Base-by-base conservation (phyloP, 1,140 invertebrate genomes). In the Eciton burchellii region DNA sequence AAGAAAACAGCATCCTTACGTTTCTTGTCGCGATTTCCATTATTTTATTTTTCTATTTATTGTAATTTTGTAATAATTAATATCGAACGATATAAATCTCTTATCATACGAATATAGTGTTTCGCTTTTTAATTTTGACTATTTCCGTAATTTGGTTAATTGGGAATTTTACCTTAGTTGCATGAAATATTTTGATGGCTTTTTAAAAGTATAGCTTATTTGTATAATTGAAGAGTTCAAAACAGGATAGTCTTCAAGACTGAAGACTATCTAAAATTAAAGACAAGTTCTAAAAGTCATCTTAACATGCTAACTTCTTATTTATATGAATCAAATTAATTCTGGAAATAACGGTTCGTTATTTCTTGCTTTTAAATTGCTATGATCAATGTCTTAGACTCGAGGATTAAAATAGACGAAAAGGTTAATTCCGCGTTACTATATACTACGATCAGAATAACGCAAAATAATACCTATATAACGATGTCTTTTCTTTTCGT, bases 301-400 rank as follows among this genome's bases (percentile, higher is more conserved):
- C 19, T n/a, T n/a, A n/a, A 56, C 41, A 56, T 0, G 19, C n/a
- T 11, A 56, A 6, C 3, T 41, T 43, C 14, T 54, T 8, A 43
- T 54, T 66, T 66, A 6, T 6, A 43, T 41, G 56, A 77, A 54
- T 5, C n/a, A 66, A 41, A 56, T 77, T 77, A 56, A 56, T 68
- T 68, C 29, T 26, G 24, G n/a, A 56, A 77, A 77, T 77, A 77
- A 66, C 19, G 9, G 35, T 35, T 49, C 49, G 62, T 29, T 77
- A 77, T 68, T 41, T 45, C 3, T 77, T 29, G 6, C 16, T 77
- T 65, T 66, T 68, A 77, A 62, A 56, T 43, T 56, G 3, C 6
- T 41, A 0, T 52, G 2, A 35, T 52, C 12, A 77, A 77, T 68
- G n/a, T 6, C 24, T n/a, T 0, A 54, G 41, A 62, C 35, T n/a